phyloP scores from a whole-genome alignment of 1,140 invertebrate species.

The Penaeus vannamei region DNA sequence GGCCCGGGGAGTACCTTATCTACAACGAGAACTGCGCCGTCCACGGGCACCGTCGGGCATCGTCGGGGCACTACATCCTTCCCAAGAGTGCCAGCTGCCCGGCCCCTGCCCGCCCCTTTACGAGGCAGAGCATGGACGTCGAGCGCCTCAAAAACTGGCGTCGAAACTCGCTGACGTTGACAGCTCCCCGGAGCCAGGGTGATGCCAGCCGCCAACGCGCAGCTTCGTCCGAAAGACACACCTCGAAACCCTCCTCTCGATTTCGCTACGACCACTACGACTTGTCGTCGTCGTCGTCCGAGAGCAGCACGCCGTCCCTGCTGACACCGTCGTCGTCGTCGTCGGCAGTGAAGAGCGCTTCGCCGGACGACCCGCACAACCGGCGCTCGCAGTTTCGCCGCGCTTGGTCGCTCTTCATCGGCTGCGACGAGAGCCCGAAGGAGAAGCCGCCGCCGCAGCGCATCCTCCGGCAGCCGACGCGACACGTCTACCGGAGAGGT shows the following conservation, averaged over 20 bases:
- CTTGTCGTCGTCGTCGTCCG: background rate
- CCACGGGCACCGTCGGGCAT: conserved; percentile 36
- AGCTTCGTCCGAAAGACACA: background rate
- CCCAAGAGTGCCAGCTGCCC: conserved; percentile 50
- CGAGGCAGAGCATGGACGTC: conserved; percentile 33
- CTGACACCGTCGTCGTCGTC: background rate
- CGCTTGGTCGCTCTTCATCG: conserved; percentile 51
- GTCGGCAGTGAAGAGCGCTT: background rate
- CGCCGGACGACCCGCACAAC: conserved; percentile 5
- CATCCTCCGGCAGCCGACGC: conserved; percentile 57
- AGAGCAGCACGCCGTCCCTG: conserved; percentile 1
- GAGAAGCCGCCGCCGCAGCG: conserved; percentile 46
- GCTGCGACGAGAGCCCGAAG: conserved; percentile 38
- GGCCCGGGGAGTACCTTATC: background rate
- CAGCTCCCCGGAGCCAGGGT: background rate
- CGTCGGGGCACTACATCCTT: background rate
- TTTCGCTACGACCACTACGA: background rate
- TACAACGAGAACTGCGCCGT: conserved; percentile 50
- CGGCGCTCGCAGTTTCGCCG: conserved; percentile 46
- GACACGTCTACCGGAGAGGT: conserved; percentile 44
- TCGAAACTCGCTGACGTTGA: conserved; percentile 48
- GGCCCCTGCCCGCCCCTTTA: background rate
- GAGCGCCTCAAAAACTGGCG: conserved; percentile 61
- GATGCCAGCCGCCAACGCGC: background rate
- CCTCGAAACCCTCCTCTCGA: background rate